These are phyloP conservation scores for Origma solitaria DNA, from an alignment of 2,113 vertebrate species.

Conservation along the genomic window DNA sequence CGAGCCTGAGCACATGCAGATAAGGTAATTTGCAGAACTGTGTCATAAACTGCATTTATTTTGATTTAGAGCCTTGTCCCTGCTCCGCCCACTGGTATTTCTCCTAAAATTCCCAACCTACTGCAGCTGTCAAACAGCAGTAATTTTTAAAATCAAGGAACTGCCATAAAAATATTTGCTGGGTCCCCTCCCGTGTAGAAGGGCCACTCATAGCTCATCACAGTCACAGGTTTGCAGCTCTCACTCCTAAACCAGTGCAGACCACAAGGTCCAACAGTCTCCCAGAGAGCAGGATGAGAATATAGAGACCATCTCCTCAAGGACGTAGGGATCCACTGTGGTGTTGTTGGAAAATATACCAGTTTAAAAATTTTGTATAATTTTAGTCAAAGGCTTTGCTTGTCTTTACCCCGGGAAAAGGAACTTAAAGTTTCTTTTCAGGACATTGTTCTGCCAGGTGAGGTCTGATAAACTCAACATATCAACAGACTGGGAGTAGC, in stretches of 20 bases:
- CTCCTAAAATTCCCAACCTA: not conserved
- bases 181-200: not conserved
- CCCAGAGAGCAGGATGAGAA: not conserved
- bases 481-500: no score
- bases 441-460: no score
- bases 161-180: not conserved
- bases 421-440: no score
- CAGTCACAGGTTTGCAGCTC: not conserved
- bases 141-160: not conserved
- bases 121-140: not conserved
- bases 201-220: not conserved
- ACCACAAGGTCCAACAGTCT: not conserved
- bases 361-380: no score
- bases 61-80: not conserved
- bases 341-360: no score
- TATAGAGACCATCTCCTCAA: not conserved
- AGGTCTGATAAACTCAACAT: no score
- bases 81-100: not conserved
- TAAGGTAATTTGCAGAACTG: conserved; percentile 20
- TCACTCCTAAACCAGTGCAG: not conserved
- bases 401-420: no score
- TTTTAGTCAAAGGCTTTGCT: no score
- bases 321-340: not conserved
- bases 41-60: conserved; percentile 22
- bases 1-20: conserved; percentile 24